phyloP scores from a whole-genome alignment of 1,140 invertebrate species.

The Venustaconcha ellipsiformis region DNA sequence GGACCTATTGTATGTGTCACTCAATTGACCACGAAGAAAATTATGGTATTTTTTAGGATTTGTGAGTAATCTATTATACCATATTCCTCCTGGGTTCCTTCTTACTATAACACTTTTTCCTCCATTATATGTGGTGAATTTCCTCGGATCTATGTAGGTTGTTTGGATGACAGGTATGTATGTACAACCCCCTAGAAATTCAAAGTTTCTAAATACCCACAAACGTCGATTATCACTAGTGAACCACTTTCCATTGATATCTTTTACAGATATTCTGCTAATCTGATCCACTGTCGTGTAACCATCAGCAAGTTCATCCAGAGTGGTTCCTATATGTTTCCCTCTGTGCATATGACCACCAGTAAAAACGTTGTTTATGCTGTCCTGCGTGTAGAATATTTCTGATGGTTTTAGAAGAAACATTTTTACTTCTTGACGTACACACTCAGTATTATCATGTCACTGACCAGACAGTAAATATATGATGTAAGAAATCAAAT shows the following conservation, averaged over 20 bases:
- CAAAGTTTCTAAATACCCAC: constrained; percentile 1
- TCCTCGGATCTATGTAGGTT: neutral
- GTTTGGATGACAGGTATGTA: neutral
- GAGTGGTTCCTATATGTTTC: neutral
- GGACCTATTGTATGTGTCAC: too few relatives aligned
- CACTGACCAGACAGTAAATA: too few relatives aligned
- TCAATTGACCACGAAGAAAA: too few relatives aligned
- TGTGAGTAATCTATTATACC: neutral
- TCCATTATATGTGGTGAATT: neutral
- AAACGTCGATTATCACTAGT: neutral
- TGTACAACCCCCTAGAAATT: neutral
- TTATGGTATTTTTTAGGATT: too few relatives aligned
- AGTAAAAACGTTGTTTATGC: constrained; percentile 7
- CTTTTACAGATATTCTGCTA: neutral
- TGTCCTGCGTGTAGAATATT: constrained; percentile 14
- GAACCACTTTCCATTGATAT: constrained; percentile 3
- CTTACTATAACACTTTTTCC: neutral
- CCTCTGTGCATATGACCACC: neutral
- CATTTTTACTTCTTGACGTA: too few relatives aligned
- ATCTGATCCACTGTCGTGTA: neutral
- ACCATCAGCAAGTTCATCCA: constrained; percentile 8
- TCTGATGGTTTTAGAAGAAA: neutral
- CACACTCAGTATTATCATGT: too few relatives aligned
- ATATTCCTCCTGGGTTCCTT: neutral
- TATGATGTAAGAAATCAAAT: too few relatives aligned